Base-by-base conservation (phyloP, 2,797 vertebrate species). In the Sebastes flavidus region DNA sequence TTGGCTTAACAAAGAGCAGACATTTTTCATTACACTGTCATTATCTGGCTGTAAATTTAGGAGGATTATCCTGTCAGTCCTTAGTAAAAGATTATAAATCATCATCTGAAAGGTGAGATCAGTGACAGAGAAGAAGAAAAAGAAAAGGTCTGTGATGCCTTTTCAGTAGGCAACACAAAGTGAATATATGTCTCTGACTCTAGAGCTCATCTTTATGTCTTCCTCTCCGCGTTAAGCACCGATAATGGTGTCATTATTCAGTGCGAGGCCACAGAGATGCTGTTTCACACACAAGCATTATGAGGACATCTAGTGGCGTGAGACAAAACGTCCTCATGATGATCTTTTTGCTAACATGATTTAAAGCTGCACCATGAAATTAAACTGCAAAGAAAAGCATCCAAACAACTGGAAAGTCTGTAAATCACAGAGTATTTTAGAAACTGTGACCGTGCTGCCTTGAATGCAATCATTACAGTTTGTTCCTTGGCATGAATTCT, bases 281-380 rank as follows among this genome's bases (percentile, higher is more conserved):
- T 74, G 14, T 30, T 56, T 16, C 75, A 46, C 66, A 69, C 27
- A 59, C 61, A 75, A 89, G 89, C 72, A 56, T 75, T 65, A 55
- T 74, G 81, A 61, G 79, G 91, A 88, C 94, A 92, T 90, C 93
- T 94, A 86, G 92, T 92, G 94, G 91, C 4, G 13, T 2, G 29
- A 84, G 16, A 59, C 36, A 71, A 74, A 65, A 32, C 29, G 2
- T 65, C 72, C 20, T 65, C 2, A 4, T 24, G 16, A 38, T 69
- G 59, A 36, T 62, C 20, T 72, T 68, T 61, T 25, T 18, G 6
- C 14, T 61, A 54, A 38, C 58, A 25, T 65, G 32, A 83, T 86
- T 83, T 63, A 85, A 65, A n/a, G 14, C 12, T 1, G 27, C 18
- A 2, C 29, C 13, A 6, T 65, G 10, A 75, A 80, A 71, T 61